phyloP scores from a whole-genome alignment of 2,797 vertebrate genomes.

The Triplophysa bombifrons region DNA sequence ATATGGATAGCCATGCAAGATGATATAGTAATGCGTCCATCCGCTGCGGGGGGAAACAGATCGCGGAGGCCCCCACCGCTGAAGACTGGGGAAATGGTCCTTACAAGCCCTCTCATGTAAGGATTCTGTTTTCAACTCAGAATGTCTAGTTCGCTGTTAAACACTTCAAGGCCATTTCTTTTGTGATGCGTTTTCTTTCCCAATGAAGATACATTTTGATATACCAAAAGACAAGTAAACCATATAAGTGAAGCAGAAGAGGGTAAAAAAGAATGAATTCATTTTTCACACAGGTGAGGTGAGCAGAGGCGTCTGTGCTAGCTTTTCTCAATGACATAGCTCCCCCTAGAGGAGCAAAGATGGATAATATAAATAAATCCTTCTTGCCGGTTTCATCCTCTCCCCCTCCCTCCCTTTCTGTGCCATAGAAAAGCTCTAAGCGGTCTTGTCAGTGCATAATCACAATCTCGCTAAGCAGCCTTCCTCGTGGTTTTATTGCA shows the following conservation, averaged over 20 bases:
- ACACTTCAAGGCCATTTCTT: slow-evolving; percentile 23
- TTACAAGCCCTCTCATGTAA: not conserved
- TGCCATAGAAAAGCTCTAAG: slow-evolving; percentile 36
- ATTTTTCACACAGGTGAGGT: not conserved
- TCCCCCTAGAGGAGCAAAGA: slow-evolving; percentile 50
- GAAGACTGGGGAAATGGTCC: not conserved
- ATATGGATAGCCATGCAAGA: slow-evolving; percentile 14
- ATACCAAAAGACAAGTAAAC: slow-evolving; percentile 34
- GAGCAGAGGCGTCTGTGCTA: not conserved
- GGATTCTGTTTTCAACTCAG: slow-evolving; percentile 4
- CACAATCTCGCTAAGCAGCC: slow-evolving; percentile 54
- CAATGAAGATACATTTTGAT: slow-evolving; percentile 16
- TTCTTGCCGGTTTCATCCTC: not conserved
- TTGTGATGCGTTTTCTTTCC: not conserved
- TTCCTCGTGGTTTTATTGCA: slow-evolving; percentile 47
- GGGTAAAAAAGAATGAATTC: slow-evolving; percentile 37
- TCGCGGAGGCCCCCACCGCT: not conserved
- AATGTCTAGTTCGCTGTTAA: slow-evolving; percentile 37
- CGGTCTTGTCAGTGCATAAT: slow-evolving; percentile 46
- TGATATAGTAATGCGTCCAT: slow-evolving; percentile 8
- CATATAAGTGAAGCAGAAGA: slow-evolving; percentile 18
- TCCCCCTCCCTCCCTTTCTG: not conserved
- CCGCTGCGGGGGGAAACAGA: not conserved
- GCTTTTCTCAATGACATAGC: slow-evolving; percentile 49
- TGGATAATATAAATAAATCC: not conserved